A percentile compares a stretch with the other conserved stretches of the same genome.
Conservation (phyloP, 2,888 invertebrate species). For the Drosophila stalkeri region DNA sequence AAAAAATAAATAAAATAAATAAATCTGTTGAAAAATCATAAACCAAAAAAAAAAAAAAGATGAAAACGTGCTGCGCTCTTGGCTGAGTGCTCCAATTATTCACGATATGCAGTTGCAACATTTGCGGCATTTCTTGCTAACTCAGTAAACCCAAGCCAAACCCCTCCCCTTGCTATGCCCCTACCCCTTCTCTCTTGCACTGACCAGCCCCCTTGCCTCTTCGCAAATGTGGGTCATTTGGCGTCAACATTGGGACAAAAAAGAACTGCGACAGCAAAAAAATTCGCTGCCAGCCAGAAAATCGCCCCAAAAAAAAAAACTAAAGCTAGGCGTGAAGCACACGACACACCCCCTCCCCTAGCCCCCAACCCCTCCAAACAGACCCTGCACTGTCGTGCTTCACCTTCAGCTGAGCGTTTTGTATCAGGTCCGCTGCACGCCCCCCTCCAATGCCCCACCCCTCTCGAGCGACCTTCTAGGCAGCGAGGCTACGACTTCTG, state of each 20-base stretch:
- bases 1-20: too few species aligned
- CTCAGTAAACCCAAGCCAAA: conserved; percentile 54
- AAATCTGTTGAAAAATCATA: neutral
- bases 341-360: neutral
- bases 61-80: conserved; percentile 41
- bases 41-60: conserved; percentile 7
- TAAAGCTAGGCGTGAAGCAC: conserved; percentile 18
- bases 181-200: neutral
- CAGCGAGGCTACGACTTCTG: conserved; percentile 55
- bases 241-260: conserved; percentile 42
- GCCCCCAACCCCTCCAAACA: neutral
- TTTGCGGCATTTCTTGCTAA: conserved; percentile 73
- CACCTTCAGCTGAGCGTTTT: conserved; percentile 17
- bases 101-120: conserved; percentile 69
- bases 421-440: conserved; percentile 5
- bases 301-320: conserved; percentile 27
- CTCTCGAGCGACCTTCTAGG: neutral
- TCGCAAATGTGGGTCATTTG: conserved; percentile 66
- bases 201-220: neutral
- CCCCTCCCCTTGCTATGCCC: neutral
- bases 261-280: conserved; percentile 66
- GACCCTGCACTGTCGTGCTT: neutral
- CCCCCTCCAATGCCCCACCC: neutral
- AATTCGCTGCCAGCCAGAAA: conserved; percentile 38
- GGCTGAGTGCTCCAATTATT: conserved; percentile 70